Evolutionary conservation across 2,888 invertebrate genomes (phyloP).

Genomic region (Chymomyza fuscimana): DNA sequence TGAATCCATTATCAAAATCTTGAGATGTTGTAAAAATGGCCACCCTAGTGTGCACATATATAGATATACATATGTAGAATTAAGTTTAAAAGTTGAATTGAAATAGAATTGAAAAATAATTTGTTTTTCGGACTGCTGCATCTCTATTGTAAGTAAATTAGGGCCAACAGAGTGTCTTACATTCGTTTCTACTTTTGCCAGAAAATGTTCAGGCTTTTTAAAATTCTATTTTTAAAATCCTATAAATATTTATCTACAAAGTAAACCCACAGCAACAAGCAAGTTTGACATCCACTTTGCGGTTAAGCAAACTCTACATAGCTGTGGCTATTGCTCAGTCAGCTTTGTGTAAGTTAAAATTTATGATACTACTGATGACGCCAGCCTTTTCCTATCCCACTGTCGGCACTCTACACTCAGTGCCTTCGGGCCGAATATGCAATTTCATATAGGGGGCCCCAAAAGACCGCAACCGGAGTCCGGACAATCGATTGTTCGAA

Average conservation of each 20-base stretch:
- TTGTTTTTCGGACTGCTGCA: slow-evolving; percentile 28
- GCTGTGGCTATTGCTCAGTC: neutral
- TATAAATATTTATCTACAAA: neutral
- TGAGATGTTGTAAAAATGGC: too few relatives aligned
- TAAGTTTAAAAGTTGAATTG: slow-evolving; percentile 64
- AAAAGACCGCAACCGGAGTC: neutral
- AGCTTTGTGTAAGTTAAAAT: neutral
- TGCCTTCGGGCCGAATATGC: slow-evolving; percentile 37
- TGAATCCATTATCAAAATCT: too few relatives aligned
- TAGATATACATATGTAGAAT: slow-evolving; percentile 31
- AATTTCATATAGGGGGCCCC: slow-evolving; percentile 38
- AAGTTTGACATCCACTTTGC: neutral
- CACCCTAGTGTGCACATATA: too few relatives aligned
- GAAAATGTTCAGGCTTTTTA: neutral
- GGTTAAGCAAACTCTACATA: neutral
- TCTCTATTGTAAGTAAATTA: slow-evolving; percentile 57
- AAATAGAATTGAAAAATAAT: slow-evolving; percentile 64
- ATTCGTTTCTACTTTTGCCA: neutral
- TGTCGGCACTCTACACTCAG: neutral
- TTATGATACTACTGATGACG: neutral
- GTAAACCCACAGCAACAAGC: neutral
- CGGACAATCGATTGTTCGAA: slow-evolving; percentile 19
- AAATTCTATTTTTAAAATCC: neutral
- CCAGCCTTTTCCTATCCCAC: neutral
- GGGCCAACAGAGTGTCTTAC: slow-evolving; percentile 21